Percentiles rank a stretch among this genome's conserved stretches.
These are phyloP conservation scores for Grammomys dolichurus DNA, from an alignment of 2,113 vertebrate genomes.

Conservation along the genomic window DNA sequence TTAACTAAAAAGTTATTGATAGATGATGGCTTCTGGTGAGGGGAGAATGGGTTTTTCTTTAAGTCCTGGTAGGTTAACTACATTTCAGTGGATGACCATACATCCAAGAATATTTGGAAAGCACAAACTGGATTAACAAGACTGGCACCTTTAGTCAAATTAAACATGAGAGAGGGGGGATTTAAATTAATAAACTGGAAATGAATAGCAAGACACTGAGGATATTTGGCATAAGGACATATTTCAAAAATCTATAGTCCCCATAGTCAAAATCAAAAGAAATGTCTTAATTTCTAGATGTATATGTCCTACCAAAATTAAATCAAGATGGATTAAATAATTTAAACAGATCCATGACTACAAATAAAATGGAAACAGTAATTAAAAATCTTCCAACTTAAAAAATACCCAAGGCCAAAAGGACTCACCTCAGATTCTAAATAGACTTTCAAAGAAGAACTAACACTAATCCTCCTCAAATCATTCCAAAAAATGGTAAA, in stretches of 20 bases:
- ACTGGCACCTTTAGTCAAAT: neutral
- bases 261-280: neutral
- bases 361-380: neutral
- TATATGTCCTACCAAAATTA: neutral
- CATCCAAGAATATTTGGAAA: neutral
- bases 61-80: neutral
- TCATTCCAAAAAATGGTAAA: neutral
- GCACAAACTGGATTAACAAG: neutral
- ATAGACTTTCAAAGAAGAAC: neutral
- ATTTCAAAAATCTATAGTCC: neutral
- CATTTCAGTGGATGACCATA: neutral
- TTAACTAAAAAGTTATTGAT: neutral
- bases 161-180: neutral
- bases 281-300: neutral
- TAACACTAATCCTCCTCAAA: neutral
- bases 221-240: neutral
- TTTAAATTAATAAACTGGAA: neutral
- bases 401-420: neutral
- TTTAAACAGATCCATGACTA: neutral
- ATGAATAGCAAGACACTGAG: neutral
- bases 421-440: neutral
- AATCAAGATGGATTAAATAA: neutral
- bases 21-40: neutral
- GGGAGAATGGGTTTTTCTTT: neutral
- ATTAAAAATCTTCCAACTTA: neutral